A percentile compares a stretch with the other conserved stretches of the same genome.
These are phyloP conservation scores for Eupleurogrammus muticus DNA, from an alignment of 2,797 vertebrate genomes.

Conservation along the genomic window DNA sequence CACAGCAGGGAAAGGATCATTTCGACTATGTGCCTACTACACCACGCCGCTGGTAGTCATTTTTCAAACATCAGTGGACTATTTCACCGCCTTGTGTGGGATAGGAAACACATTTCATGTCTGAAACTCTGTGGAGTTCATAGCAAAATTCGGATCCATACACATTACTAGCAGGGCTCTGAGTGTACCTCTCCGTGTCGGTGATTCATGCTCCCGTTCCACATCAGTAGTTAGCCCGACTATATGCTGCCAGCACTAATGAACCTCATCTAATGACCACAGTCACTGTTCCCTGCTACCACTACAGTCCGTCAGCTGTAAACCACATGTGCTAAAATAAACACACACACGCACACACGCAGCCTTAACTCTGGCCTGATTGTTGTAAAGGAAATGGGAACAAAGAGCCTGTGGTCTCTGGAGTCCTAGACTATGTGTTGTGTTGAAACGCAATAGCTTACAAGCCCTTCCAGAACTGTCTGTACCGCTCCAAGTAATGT, in stretches of 20 bases:
- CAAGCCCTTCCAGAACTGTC: slow-evolving; percentile 60
- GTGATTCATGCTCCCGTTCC: slow-evolving; percentile 68
- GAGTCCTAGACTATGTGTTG: slow-evolving; percentile 57
- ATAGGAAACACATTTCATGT: slow-evolving; percentile 25
- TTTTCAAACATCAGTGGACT: background rate
- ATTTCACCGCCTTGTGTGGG: background rate
- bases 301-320: slow-evolving; percentile 61
- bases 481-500: slow-evolving; percentile 52
- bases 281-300: slow-evolving; percentile 55
- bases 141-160: slow-evolving; percentile 47
- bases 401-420: slow-evolving; percentile 63
- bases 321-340: slow-evolving; percentile 61
- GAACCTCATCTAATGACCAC: slow-evolving; percentile 70
- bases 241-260: slow-evolving; percentile 64
- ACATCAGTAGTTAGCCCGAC: slow-evolving; percentile 68
- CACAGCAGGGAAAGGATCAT: slow-evolving; percentile 8
- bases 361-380: slow-evolving; percentile 62
- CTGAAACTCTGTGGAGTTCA: slow-evolving; percentile 30
- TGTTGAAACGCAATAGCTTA: slow-evolving; percentile 69
- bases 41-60: background rate
- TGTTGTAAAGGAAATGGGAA: slow-evolving; percentile 60
- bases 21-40: background rate
- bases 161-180: slow-evolving; percentile 43
- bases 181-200: slow-evolving; percentile 31
- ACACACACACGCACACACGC: slow-evolving; percentile 39